Evolutionary conservation across 2,888 invertebrate genomes (phyloP), one percentile per base, ranked within the genome.

Genomic region (Sepiola atlantica): DNA sequence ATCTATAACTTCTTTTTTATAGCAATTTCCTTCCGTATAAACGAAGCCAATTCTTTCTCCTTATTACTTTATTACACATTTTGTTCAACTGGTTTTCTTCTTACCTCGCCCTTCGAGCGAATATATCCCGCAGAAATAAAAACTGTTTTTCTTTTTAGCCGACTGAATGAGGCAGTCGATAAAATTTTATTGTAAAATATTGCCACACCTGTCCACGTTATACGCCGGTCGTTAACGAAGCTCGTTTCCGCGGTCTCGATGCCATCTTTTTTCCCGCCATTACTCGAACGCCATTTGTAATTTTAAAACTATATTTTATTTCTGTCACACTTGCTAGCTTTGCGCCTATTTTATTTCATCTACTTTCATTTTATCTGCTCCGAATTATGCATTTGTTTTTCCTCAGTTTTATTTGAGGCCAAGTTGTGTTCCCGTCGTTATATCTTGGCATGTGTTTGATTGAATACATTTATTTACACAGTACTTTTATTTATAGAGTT

Each of bases 281-380:
- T 77, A n/a, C n/a, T n/a, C n/a, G 2, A n/a, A 77, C n/a, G n/a
- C 14, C 32, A 77, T 77, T 45, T 77, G 77, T 77, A 77, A 77
- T 77, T 77, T 77, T 77, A 32, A 77, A 77, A 77, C 77, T 77
- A 77, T 77, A 77, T 77, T 77, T 77, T 77, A 77, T n/a, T n/a
- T 77, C 77, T 77, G n/a, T 77, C 77, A 77, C 77, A 77, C 77
- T 77, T 77, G 77, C n/a, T 77, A n/a, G 77, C 77, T 77, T 77
- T 77, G 32, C n/a, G 14, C 77, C 10, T 77, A 14, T n/a, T 77
- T 77, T 77, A 16, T 77, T 77, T 77, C 77, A n/a, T 77, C n/a
- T 77, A n/a, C n/a, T n/a, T 45, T 45, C 8, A 2, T 45, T 45
- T 45, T 45, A 45, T 45, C 4, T 45, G 16, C 77, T 77, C 77